Conservation (phyloP, 1,140 invertebrate genomes). For the Drosophila tropicalis region DNA sequence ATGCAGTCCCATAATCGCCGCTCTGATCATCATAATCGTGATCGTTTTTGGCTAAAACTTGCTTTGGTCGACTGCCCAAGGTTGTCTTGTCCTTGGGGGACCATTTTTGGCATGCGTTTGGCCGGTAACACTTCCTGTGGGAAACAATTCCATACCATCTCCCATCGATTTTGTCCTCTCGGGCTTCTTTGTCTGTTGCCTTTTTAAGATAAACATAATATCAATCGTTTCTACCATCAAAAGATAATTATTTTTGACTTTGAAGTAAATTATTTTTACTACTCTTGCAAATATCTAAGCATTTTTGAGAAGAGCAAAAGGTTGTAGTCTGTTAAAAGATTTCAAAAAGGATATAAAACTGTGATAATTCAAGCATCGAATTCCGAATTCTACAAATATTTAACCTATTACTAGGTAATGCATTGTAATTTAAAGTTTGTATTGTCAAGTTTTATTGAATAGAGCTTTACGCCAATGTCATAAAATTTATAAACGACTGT, state of each 20-base stretch:
- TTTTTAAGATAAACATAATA: not conserved
- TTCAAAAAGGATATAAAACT: too few species aligned
- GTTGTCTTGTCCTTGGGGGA: slow-evolving; percentile 68
- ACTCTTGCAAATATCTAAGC: too few species aligned
- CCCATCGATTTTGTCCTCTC: not conserved
- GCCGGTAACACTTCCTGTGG: slow-evolving; percentile 75
- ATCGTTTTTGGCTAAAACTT: slow-evolving; percentile 54
- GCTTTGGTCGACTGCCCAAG: slow-evolving; percentile 33
- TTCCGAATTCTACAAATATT: too few species aligned
- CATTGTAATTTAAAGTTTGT: too few species aligned
- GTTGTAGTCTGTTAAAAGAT: too few species aligned
- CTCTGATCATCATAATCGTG: slow-evolving; percentile 76
- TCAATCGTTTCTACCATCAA: slow-evolving; percentile 35
- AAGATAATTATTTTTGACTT: slow-evolving; percentile 24
- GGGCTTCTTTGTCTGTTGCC: slow-evolving; percentile 28
- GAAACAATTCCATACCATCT: slow-evolving; percentile 59
- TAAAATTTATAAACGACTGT: too few species aligned
- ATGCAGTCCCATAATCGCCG: slow-evolving; percentile 50
- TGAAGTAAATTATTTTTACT: too few species aligned
- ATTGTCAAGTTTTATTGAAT: too few species aligned
- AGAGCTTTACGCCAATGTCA: too few species aligned
- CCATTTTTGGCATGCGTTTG: slow-evolving; percentile 77
- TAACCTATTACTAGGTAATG: too few species aligned
- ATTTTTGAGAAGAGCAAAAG: too few species aligned
- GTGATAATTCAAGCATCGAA: too few species aligned